These are phyloP conservation scores for Scaptomyza reducta DNA, from an alignment of 2,888 invertebrate species.

Conservation along the genomic window DNA sequence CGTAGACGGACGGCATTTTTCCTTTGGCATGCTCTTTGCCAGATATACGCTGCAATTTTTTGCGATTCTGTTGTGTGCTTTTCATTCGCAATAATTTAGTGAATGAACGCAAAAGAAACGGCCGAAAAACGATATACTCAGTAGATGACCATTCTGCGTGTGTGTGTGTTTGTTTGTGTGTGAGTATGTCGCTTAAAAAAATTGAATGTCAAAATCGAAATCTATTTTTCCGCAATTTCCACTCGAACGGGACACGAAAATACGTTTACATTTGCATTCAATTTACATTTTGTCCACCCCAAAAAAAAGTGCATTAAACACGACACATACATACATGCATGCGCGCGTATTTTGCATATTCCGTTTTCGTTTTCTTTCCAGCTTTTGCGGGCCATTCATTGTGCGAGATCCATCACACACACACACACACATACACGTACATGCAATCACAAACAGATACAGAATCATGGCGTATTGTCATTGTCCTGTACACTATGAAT, in stretches of 20 bases:
- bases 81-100: constrained; percentile 75
- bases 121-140: constrained; percentile 67
- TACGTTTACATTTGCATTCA: not conserved
- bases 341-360: constrained; percentile 68
- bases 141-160: constrained; percentile 33
- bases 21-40: constrained; percentile 62
- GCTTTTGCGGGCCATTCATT: constrained; percentile 48
- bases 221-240: constrained; percentile 7
- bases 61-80: constrained; percentile 71
- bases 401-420: constrained; percentile 41
- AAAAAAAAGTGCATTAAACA: constrained; percentile 25
- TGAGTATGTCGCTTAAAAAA: constrained; percentile 37
- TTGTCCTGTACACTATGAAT: constrained; percentile 40
- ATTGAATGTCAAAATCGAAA: constrained; percentile 46
- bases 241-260: constrained; percentile 9
- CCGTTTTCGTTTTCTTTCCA: constrained; percentile 35
- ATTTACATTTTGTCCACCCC: constrained; percentile 20
- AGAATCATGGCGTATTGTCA: constrained; percentile 40
- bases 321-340: constrained; percentile 36
- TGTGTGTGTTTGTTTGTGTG: constrained; percentile 21
- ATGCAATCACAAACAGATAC: constrained; percentile 9
- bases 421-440: constrained; percentile 4
- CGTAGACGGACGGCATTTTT: constrained; percentile 73
- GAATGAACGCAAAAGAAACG: constrained; percentile 72
- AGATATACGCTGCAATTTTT: constrained; percentile 72